Conservation (phyloP, 2,888 invertebrate species). For the Opisthograptis luteolata region DNA sequence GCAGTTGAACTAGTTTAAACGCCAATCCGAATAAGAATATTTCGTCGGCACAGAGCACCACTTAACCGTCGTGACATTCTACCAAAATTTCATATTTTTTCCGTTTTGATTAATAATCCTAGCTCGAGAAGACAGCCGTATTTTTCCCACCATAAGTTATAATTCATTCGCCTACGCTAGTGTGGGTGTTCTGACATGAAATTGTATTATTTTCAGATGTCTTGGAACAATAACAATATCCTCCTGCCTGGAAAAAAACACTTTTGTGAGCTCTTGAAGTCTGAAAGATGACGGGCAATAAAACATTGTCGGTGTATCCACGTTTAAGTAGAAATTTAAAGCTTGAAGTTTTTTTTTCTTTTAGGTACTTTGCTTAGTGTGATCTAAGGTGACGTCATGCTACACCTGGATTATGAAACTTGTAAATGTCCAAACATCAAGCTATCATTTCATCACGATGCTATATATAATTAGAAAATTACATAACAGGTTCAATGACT, state of each 20-base stretch:
- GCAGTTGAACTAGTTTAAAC: no score
- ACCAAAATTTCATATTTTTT: constrained; percentile 69
- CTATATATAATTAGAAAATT: no score
- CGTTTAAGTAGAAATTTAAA: no score
- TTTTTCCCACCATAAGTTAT: constrained; percentile 78
- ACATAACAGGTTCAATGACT: no score
- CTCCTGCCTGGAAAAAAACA: constrained; percentile 27
- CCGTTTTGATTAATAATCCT: constrained; percentile 75
- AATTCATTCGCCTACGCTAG: constrained; percentile 68
- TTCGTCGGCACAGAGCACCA: constrained; percentile 13
- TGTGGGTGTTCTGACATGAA: constrained; percentile 46
- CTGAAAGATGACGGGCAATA: constrained; percentile 13
- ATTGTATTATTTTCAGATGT: constrained; percentile 33
- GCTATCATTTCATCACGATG: no score
- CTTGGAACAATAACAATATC: constrained; percentile 33
- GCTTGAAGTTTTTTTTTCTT: no score
- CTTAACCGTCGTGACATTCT: constrained; percentile 48
- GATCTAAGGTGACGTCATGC: no score
- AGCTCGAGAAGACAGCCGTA: constrained; percentile 65
- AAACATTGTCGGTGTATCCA: not conserved
- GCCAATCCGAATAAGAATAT: not conserved
- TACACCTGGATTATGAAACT: no score
- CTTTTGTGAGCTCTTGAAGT: constrained; percentile 18
- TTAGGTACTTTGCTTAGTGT: no score
- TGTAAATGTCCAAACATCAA: no score